Evolutionary conservation across 2,113 vertebrate genomes (phyloP).

Genomic region (Rhizomys pruinosus): DNA sequence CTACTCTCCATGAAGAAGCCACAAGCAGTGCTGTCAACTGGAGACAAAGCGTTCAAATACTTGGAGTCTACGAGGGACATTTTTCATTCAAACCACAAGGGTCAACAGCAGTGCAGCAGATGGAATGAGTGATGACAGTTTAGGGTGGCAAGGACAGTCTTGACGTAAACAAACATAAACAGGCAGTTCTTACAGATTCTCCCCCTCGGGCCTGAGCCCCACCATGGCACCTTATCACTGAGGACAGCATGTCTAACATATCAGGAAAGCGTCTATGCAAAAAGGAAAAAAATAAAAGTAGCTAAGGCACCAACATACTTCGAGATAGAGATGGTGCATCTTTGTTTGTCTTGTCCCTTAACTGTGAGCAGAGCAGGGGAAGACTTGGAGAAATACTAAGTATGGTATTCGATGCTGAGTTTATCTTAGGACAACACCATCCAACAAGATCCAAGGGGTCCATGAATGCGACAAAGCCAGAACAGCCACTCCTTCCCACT

Average conservation of each 20-base stretch:
- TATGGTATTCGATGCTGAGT: conserved; percentile 94
- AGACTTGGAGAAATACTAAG: conserved; percentile 93
- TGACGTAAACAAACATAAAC: conserved; percentile 99
- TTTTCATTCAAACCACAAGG: conserved; percentile 82
- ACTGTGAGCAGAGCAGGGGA: conserved; percentile 93
- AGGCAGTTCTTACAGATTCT: conserved; percentile 93
- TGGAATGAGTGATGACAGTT: conserved; percentile 99
- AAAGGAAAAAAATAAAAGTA: conserved; percentile 89
- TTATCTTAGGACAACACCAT: conserved; percentile 98
- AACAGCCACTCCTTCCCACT: conserved; percentile 85
- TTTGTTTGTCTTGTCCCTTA: conserved; percentile 92
- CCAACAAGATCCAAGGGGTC: conserved; percentile 96
- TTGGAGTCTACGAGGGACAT: no score
- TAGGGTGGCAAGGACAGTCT: conserved; percentile 97
- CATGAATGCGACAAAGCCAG: conserved; percentile 95
- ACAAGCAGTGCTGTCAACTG: no score
- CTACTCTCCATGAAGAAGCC: no score
- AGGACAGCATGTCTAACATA: conserved; percentile 93
- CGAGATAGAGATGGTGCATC: conserved; percentile 89
- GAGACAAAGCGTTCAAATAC: no score
- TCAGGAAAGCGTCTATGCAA: conserved; percentile 93
- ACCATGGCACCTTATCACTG: conserved; percentile 91
- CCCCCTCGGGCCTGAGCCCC: conserved; percentile 88
- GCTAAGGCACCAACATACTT: conserved; percentile 91
- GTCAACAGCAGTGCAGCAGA: conserved; percentile 99